A percentile compares a stretch with the other conserved stretches of the same genome.
phyloP scores from a whole-genome alignment of 2,888 invertebrate genomes.

The Heteropelma amictum region DNA sequence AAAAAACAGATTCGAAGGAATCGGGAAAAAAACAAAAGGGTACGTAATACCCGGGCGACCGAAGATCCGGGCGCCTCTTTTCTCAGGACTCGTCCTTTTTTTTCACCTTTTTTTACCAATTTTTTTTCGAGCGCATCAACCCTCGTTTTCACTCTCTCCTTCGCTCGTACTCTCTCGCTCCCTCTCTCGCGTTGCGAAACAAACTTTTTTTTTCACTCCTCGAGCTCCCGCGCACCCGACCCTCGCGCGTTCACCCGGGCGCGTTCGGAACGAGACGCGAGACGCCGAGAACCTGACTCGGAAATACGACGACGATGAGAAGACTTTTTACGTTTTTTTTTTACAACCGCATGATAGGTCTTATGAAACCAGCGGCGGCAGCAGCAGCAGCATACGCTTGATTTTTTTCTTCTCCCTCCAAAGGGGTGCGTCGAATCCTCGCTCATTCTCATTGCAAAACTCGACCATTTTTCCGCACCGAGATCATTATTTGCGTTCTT shows the following conservation, averaged over 20 bases:
- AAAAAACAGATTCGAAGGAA: conserved; percentile 53
- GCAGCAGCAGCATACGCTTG: too few relatives aligned
- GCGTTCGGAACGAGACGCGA: conserved; percentile 34
- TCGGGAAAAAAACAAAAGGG: conserved; percentile 56
- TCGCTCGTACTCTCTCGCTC: conserved; percentile 54
- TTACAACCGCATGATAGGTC: background rate
- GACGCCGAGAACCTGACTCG: conserved; percentile 51
- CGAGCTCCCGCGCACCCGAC: background rate
- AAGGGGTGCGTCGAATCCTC: background rate
- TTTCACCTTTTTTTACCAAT: conserved; percentile 1
- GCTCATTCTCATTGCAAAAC: background rate
- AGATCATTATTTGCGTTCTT: too few relatives aligned
- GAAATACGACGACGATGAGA: conserved; percentile 33
- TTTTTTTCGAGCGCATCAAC: conserved; percentile 37
- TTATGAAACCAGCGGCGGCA: background rate
- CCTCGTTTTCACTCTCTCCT: conserved; percentile 50
- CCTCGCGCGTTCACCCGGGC: background rate
- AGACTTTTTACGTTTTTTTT: conserved; percentile 18
- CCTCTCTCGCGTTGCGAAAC: conserved; percentile 56
- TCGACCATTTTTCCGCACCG: too few relatives aligned
- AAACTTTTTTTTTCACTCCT: conserved; percentile 31
- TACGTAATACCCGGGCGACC: conserved; percentile 27
- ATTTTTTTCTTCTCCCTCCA: background rate
- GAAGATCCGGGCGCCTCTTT: conserved; percentile 52
- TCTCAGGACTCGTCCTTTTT: conserved; percentile 51